phyloP scores from a whole-genome alignment of 2,888 invertebrate genomes.

The Pristionchus arcanus region DNA sequence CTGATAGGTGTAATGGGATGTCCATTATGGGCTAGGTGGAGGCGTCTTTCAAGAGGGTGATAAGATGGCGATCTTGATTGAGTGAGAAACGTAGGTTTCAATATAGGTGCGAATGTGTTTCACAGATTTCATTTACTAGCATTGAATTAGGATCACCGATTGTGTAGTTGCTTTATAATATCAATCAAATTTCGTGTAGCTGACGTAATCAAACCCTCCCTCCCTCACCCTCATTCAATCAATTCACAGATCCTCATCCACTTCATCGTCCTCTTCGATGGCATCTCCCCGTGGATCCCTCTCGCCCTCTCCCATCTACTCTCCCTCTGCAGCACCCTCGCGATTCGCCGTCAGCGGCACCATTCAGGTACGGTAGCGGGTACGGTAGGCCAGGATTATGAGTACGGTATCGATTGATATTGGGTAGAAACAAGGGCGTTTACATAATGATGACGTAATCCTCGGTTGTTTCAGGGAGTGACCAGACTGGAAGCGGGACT shows the following conservation, averaged over 20 bases:
- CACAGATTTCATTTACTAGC: too few species aligned
- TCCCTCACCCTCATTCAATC: background rate
- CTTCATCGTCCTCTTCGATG: background rate
- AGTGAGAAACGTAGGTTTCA: background rate
- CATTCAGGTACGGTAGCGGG: background rate
- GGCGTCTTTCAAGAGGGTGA: background rate
- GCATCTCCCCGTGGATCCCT: background rate
- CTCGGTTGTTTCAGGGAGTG: background rate
- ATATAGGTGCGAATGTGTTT: too few species aligned
- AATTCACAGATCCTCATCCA: background rate
- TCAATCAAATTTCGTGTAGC: background rate
- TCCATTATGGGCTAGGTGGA: background rate
- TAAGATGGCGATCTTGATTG: background rate
- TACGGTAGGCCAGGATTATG: too few species aligned
- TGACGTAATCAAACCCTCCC: background rate
- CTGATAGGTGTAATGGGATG: background rate
- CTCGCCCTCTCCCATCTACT: background rate
- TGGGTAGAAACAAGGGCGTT: too few species aligned
- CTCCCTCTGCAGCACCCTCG: background rate
- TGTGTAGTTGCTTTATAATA: too few species aligned
- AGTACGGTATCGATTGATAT: too few species aligned
- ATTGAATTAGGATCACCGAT: too few species aligned
- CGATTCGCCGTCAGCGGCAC: background rate
- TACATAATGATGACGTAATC: background rate
- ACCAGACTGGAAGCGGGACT: constrained; percentile 23